Percentiles rank a stretch among this genome's conserved stretches.
phyloP scores from a whole-genome alignment of 2,797 vertebrate genomes.

The Argyrosomus regius region DNA sequence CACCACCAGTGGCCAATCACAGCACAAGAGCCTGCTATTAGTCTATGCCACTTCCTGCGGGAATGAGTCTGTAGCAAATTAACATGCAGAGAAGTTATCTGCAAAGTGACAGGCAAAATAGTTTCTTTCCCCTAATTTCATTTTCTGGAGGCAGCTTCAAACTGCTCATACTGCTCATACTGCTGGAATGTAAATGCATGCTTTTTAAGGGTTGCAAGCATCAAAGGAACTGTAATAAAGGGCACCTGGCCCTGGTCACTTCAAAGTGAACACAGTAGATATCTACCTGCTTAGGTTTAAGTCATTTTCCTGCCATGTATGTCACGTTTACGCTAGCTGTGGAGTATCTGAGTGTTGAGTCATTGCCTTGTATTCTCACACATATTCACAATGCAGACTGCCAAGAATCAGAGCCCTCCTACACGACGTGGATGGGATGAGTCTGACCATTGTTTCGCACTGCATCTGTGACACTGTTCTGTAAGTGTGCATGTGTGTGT shows the following conservation, averaged over 20 bases:
- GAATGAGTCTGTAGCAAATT: conserved; percentile 50
- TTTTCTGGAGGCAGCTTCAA: conserved; percentile 56
- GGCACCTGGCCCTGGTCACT: conserved; percentile 30
- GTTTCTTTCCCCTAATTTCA: conserved; percentile 42
- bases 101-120: conserved; percentile 55
- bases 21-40: conserved; percentile 31
- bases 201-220: conserved; percentile 58
- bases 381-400: conserved; percentile 49
- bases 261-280: conserved; percentile 57
- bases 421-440: conserved; percentile 49
- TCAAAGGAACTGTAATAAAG: conserved; percentile 60
- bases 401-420: conserved; percentile 67
- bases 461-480: conserved; percentile 50
- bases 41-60: conserved; percentile 52
- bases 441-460: conserved; percentile 45
- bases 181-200: conserved; percentile 59
- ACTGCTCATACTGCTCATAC: conserved; percentile 55
- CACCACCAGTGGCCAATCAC: conserved; percentile 58
- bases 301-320: conserved; percentile 52
- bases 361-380: conserved; percentile 63
- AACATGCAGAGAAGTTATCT: conserved; percentile 57
- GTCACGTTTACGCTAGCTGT: conserved; percentile 29
- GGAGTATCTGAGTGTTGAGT: conserved; percentile 55
- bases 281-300: conserved; percentile 18
- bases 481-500: conserved; percentile 4